phyloP scores from a whole-genome alignment of 2,797 vertebrate species.

The Sebastes vulpes region DNA sequence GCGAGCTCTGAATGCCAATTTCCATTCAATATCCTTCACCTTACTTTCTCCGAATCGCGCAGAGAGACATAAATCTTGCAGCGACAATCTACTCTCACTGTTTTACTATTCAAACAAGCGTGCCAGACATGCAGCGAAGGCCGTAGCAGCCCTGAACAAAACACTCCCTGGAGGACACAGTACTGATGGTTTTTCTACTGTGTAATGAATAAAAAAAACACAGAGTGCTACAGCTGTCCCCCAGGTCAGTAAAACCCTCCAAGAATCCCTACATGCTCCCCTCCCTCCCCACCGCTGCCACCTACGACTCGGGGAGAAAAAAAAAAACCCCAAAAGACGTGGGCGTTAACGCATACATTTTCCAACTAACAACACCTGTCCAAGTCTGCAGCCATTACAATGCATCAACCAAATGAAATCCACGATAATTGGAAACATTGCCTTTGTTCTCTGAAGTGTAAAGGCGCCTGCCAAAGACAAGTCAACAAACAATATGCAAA shows the following conservation, averaged over 20 bases:
- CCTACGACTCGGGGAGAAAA: not conserved
- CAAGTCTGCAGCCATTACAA: constrained; percentile 63
- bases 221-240: constrained; percentile 58
- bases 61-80: constrained; percentile 26
- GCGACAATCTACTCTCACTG: constrained; percentile 43
- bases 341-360: constrained; percentile 43
- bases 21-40: constrained; percentile 27
- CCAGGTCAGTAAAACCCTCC: constrained; percentile 58
- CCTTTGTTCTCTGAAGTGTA: constrained; percentile 70
- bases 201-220: constrained; percentile 76
- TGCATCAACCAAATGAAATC: constrained; percentile 79
- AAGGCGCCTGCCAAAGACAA: constrained; percentile 52
- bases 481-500: constrained; percentile 72
- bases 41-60: constrained; percentile 22
- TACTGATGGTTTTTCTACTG: constrained; percentile 76
- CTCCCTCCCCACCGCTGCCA: not conserved
- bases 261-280: constrained; percentile 35
- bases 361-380: constrained; percentile 69
- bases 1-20: constrained; percentile 18
- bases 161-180: constrained; percentile 69
- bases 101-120: constrained; percentile 66
- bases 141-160: constrained; percentile 67
- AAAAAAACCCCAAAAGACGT: not conserved
- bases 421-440: constrained; percentile 68
- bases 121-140: constrained; percentile 57